phyloP scores from a whole-genome alignment of 2,888 invertebrate species.

The Druceiella hillmani region DNA sequence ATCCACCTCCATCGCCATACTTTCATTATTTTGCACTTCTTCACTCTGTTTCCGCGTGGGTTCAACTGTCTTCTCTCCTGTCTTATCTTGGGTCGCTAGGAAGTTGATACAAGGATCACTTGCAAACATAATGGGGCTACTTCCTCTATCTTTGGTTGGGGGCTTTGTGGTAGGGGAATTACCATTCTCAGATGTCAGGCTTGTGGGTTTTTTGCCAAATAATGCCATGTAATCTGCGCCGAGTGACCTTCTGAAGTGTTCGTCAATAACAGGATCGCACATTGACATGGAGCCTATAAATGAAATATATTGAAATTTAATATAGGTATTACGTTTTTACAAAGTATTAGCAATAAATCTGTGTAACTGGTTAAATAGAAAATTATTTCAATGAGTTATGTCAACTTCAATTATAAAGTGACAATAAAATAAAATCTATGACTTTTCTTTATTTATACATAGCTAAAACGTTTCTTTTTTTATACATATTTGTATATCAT shows the following conservation, averaged over 20 bases:
- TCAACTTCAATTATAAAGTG: no score
- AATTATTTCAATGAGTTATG: no score
- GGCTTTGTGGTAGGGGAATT: conserved; percentile 34
- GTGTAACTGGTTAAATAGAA: no score
- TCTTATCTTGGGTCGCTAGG: conserved; percentile 15
- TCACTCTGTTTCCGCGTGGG: conserved; percentile 26
- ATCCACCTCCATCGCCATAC: conserved; percentile 55
- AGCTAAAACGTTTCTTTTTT: no score
- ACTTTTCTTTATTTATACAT: no score
- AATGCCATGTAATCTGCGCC: conserved; percentile 74
- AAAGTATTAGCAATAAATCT: no score
- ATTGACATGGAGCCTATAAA: conserved; percentile 62
- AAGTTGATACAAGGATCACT: conserved; percentile 18
- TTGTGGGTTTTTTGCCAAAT: conserved; percentile 53
- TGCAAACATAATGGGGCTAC: conserved; percentile 44
- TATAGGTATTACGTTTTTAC: no score
- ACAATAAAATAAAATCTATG: no score
- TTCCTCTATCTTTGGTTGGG: conserved; percentile 45
- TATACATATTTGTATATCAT: no score
- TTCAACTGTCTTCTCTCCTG: conserved; percentile 32
- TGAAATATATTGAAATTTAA: conserved; percentile 4
- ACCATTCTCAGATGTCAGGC: conserved; percentile 24
- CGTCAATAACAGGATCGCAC: conserved; percentile 91
- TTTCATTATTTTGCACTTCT: conserved; percentile 35
- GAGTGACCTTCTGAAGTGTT: conserved; percentile 89